phyloP scores from a whole-genome alignment of 2,113 vertebrate genomes.

The Benitochromis conjunctus region DNA sequence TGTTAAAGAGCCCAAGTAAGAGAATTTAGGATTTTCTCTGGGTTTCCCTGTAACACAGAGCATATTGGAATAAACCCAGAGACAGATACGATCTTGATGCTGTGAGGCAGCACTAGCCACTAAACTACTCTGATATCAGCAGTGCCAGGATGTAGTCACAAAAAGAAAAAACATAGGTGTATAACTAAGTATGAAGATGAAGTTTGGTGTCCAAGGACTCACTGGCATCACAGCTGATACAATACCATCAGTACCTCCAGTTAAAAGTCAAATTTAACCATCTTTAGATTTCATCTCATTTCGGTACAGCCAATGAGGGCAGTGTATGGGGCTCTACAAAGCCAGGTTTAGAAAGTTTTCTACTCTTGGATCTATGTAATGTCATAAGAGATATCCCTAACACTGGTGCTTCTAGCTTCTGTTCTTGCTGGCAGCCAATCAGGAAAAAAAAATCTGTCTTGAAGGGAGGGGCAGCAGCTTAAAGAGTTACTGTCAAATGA shows the following conservation, averaged over 20 bases:
- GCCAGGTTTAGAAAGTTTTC: neutral
- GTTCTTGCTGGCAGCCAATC: neutral
- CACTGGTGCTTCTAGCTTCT: neutral
- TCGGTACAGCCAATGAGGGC: accelerated
- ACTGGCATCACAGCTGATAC: neutral
- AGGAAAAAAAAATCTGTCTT: neutral
- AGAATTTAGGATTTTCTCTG: neutral
- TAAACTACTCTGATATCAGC: neutral
- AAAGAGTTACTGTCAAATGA: neutral
- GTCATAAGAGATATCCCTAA: neutral
- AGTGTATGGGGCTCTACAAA: neutral
- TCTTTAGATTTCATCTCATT: neutral
- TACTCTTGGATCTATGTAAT: neutral
- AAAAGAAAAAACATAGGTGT: neutral
- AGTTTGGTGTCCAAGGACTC: neutral
- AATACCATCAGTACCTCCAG: neutral
- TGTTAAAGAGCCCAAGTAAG: neutral
- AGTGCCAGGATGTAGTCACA: neutral
- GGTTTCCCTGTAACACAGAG: neutral
- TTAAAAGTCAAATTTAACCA: neutral
- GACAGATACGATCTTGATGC: neutral
- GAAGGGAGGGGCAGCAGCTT: too few relatives aligned
- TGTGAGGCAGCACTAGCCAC: neutral
- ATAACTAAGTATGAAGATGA: neutral
- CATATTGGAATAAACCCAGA: accelerated